Percentiles rank a stretch among this genome's conserved stretches.
Conservation (phyloP, 2,113 vertebrate species). For the Anthoscopus minutus region DNA sequence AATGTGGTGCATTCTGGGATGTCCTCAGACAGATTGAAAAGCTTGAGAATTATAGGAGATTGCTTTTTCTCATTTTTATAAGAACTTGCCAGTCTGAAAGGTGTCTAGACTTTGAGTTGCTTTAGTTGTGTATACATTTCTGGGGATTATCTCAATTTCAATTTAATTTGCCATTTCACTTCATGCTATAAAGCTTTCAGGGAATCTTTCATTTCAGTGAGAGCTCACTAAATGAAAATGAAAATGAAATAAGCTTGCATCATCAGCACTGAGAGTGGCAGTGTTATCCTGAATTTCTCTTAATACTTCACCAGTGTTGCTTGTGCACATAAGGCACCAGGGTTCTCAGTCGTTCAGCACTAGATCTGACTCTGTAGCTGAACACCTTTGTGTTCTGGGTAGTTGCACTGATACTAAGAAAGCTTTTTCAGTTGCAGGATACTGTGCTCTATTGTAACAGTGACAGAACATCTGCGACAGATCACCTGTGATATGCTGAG, state of each 20-base stretch:
- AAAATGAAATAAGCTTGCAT: slow-evolving; percentile 11
- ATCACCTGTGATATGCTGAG: neutral
- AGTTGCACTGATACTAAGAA: neutral
- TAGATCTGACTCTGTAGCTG: neutral
- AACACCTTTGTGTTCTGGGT: neutral
- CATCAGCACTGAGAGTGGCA: neutral
- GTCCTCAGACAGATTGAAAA: neutral
- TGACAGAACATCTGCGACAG: neutral
- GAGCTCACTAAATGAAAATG: slow-evolving; percentile 33
- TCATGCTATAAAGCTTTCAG: slow-evolving; percentile 10
- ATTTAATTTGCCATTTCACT: slow-evolving; percentile 35
- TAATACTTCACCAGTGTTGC: neutral
- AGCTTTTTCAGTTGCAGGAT: neutral
- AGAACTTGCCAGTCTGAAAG: neutral
- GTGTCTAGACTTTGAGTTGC: neutral
- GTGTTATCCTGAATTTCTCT: neutral
- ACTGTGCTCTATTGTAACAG: neutral
- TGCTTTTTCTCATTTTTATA: neutral
- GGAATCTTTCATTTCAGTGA: slow-evolving; percentile 16
- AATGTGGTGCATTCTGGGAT: neutral
- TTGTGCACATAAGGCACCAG: neutral
- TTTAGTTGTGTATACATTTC: slow-evolving; percentile 25
- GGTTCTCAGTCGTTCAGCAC: neutral
- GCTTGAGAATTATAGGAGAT: neutral
- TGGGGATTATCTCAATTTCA: slow-evolving; percentile 37